These are phyloP conservation scores for Lagorchestes hirsutus DNA, from an alignment of 2,797 vertebrate genomes.

Conservation along the genomic window DNA sequence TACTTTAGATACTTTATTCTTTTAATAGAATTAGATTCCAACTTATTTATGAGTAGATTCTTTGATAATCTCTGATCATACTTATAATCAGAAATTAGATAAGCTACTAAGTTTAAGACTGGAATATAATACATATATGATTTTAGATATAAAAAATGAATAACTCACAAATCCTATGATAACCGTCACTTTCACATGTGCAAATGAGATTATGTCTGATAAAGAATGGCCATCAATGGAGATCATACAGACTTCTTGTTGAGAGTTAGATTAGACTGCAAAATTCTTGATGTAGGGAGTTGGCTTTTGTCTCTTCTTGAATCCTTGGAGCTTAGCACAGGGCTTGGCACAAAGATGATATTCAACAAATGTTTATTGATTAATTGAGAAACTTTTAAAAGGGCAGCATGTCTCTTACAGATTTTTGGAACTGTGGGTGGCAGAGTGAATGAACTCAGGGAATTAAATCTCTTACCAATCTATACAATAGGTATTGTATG, in stretches of 20 bases:
- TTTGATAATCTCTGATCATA: conserved; percentile 40
- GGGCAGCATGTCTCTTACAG: not conserved
- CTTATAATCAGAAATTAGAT: conserved; percentile 40
- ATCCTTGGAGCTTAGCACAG: not conserved
- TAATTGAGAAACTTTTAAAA: conserved; percentile 13
- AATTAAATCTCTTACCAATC: not conserved
- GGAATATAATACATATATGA: conserved; percentile 54
- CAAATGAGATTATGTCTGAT: not conserved
- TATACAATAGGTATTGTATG: conserved; percentile 30
- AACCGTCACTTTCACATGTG: conserved; percentile 33
- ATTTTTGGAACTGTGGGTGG: not conserved
- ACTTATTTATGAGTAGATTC: not conserved
- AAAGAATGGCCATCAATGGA: not conserved
- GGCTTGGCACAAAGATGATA: not conserved
- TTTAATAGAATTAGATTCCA: conserved; percentile 40
- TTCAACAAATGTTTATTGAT: not conserved
- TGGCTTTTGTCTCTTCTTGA: not conserved
- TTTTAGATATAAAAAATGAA: conserved; percentile 37
- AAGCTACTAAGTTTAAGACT: conserved; percentile 58
- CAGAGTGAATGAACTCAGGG: not conserved
- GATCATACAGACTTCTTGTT: conserved; percentile 7
- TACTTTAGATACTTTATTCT: conserved; percentile 12
- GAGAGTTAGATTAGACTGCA: not conserved
- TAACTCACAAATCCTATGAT: conserved; percentile 58
- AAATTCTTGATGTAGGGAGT: not conserved